Conservation (phyloP, 2,113 vertebrate genomes). For the Periophthalmus modestus region DNA sequence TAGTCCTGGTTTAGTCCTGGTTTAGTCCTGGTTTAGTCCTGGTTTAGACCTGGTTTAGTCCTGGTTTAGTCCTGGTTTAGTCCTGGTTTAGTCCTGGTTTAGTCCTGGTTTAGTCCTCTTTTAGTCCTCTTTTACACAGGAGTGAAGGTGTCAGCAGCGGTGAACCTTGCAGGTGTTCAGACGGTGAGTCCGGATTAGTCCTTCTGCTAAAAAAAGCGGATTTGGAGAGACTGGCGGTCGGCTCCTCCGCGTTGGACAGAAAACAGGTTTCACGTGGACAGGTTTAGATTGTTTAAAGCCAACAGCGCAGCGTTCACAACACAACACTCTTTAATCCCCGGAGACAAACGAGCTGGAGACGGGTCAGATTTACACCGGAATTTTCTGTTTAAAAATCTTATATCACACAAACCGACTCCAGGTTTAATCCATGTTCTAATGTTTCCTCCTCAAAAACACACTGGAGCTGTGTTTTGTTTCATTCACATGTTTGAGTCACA, state of each 20-base stretch:
- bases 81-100: neutral
- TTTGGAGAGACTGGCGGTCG: neutral
- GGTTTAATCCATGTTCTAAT: too few relatives aligned
- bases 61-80: neutral
- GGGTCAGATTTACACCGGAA: too few relatives aligned
- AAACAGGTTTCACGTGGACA: neutral
- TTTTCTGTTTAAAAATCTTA: too few relatives aligned
- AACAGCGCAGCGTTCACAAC: neutral
- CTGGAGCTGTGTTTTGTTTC: too few relatives aligned
- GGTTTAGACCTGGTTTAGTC: neutral
- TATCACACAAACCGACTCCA: too few relatives aligned
- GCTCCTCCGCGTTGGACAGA: neutral
- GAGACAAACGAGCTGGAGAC: too few relatives aligned
- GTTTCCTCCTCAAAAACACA: too few relatives aligned
- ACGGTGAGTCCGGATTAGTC: neutral
- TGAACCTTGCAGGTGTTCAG: neutral
- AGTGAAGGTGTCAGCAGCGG: neutral
- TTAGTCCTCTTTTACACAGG: neutral
- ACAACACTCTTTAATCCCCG: too few relatives aligned
- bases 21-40: neutral
- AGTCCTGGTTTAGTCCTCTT: neutral
- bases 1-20: neutral
- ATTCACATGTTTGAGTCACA: too few relatives aligned
- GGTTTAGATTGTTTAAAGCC: neutral
- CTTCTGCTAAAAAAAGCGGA: neutral